phyloP scores from a whole-genome alignment of 2,888 invertebrate species.

The Herminia tarsipennalis region DNA sequence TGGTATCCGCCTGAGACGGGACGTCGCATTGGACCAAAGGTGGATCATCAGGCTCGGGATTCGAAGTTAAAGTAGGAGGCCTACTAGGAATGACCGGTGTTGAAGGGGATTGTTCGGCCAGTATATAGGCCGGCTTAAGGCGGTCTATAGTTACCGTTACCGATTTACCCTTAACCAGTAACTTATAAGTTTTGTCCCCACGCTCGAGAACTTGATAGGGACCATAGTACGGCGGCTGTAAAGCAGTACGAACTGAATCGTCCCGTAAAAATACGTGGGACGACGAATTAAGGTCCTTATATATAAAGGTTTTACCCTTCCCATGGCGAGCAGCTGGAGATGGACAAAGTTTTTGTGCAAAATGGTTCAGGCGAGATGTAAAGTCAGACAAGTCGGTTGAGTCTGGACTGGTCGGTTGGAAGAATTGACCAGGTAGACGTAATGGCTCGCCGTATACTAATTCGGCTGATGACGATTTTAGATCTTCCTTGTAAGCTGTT shows the following conservation, averaged over 20 bases:
- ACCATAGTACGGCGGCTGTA: not conserved
- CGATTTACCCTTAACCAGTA: not conserved
- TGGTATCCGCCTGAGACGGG: too few relatives aligned
- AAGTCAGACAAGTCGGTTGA: not conserved
- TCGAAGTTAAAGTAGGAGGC: too few relatives aligned
- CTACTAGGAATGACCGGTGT: too few relatives aligned
- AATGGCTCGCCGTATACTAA: too few relatives aligned
- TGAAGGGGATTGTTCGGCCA: not conserved
- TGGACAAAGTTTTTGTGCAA: not conserved
- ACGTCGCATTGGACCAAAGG: too few relatives aligned
- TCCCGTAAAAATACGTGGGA: constrained; percentile 16
- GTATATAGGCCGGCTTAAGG: not conserved
- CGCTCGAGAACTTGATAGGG: not conserved
- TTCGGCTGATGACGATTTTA: too few relatives aligned
- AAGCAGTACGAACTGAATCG: not conserved
- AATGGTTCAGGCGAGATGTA: not conserved
- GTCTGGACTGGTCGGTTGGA: too few relatives aligned
- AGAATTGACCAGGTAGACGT: too few relatives aligned
- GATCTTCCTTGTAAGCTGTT: too few relatives aligned
- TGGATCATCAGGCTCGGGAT: too few relatives aligned
- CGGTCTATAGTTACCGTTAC: not conserved
- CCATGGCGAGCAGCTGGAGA: constrained; percentile 9
- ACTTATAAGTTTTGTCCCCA: not conserved
- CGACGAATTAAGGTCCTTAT: constrained; percentile 7
- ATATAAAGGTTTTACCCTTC: constrained; percentile 7